phyloP scores from a whole-genome alignment of 2,888 invertebrate species.

The Pocota personata region DNA sequence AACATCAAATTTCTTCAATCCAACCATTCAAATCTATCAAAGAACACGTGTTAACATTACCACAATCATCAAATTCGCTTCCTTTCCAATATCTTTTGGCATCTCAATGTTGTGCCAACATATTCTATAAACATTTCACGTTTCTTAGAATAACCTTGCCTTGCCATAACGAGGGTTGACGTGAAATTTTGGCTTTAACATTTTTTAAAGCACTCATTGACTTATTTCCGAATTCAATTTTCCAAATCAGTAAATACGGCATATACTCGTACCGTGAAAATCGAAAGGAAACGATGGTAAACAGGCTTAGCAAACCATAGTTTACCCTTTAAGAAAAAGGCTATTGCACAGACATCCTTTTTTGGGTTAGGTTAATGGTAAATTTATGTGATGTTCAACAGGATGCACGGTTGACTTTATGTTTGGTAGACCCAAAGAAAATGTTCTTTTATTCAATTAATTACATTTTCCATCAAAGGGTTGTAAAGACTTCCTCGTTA shows the following conservation, averaged over 20 bases:
- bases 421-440: background rate
- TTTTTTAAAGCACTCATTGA: background rate
- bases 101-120: background rate
- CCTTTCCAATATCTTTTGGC: background rate
- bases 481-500: background rate
- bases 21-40: background rate
- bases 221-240: constrained; percentile 6
- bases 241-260: background rate
- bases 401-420: background rate
- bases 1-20: background rate
- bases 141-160: background rate
- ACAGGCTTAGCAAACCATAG: background rate
- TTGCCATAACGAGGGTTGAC: background rate
- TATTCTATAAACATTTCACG: background rate
- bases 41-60: background rate
- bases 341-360: background rate
- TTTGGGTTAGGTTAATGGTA: background rate
- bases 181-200: background rate
- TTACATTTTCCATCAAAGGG: background rate
- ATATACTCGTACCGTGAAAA: background rate
- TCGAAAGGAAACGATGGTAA: background rate
- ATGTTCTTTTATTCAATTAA: background rate
- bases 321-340: background rate
- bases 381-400: background rate
- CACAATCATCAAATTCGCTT: background rate